These are phyloP conservation scores for Notoglanidium macrostoma DNA, from an alignment of 2,797 vertebrate species.

Conservation along the genomic window DNA sequence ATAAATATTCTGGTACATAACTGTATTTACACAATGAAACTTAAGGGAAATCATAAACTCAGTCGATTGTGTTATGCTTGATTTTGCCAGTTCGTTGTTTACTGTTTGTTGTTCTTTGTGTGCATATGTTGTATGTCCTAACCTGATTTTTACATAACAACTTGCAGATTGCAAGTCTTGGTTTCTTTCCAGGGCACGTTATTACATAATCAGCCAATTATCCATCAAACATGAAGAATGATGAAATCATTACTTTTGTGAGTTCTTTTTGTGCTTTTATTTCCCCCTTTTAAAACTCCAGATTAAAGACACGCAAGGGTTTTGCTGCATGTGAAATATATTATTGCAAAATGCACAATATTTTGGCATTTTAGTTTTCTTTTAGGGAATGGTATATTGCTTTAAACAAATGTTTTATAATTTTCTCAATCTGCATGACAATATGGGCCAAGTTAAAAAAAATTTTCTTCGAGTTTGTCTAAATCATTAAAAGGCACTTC, in stretches of 20 bases:
- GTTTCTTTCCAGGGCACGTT: slow-evolving; percentile 42
- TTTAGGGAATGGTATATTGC: slow-evolving; percentile 10
- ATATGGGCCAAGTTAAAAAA: neutral
- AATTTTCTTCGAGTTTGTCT: neutral
- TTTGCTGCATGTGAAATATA: slow-evolving; percentile 44
- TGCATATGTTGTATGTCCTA: slow-evolving; percentile 25
- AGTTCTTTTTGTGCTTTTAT: slow-evolving; percentile 19
- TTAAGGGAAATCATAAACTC: slow-evolving; percentile 7
- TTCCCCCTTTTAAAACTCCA: slow-evolving; percentile 29
- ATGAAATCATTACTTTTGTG: slow-evolving; percentile 45
- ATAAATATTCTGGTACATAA: neutral
- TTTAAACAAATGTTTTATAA: slow-evolving; percentile 2
- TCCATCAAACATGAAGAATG: slow-evolving; percentile 47
- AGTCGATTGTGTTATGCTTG: neutral
- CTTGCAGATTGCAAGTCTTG: slow-evolving; percentile 53
- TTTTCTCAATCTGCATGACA: slow-evolving; percentile 13
- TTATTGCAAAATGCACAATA: slow-evolving; percentile 26
- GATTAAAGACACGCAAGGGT: slow-evolving; percentile 35
- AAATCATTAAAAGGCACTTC: neutral
- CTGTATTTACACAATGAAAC: neutral
- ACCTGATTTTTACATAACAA: slow-evolving; percentile 38
- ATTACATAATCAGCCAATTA: slow-evolving; percentile 56
- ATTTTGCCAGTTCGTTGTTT: slow-evolving; percentile 23
- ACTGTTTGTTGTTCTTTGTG: slow-evolving; percentile 25
- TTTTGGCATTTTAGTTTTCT: slow-evolving; percentile 16